Evolutionary conservation across 2,113 vertebrate species (phyloP), one percentile per base, ranked within the genome.

Genomic region (Mugil cephalus): DNA sequence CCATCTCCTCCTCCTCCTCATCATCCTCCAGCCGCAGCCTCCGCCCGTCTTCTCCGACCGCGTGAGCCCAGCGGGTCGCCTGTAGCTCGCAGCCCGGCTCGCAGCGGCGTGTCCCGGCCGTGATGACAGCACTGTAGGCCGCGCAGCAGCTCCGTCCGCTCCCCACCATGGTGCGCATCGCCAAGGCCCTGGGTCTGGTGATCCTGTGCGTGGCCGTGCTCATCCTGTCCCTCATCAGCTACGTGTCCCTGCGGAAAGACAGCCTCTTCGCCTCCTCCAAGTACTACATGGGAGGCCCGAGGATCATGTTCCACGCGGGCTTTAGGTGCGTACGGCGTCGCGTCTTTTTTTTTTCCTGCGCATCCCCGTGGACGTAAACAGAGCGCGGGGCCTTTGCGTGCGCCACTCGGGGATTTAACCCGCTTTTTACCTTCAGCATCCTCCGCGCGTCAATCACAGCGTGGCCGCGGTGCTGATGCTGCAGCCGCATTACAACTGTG

Each of bases 191-290:
- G 91, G 97, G 97, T 82, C 91, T 98, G 92, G 90, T 98, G 58
- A 97, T 98, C 90, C 95, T 99, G 83, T 96, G 96, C 93, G 95
- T 98, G 53, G 96, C 96, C 39, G 91, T 99, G 87, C 94, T 99
- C 89, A 96, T 98, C 56, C 85, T 99, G 75, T 99, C 97, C 56
- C 95, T 99, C 87, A 97, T 99, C 94, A 98, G 96, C 93, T 99
- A 98, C 88, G 97, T 98, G 36, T 98, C 97, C 43, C 94, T 98
- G 77, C 94, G 96, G 85, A 99, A 96, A 91, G 96, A 97, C 90
- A 97, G 96, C 88, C 95, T 97, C 93, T 97, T 98, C 93, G 84
- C 92, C 60, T 92, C 95, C 84, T 94, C 95, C 42, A 96, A 96
- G 78, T 96, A 97, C 74, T 93, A 94, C 89, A 94, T 91, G 87